A percentile compares a stretch with the other conserved stretches of the same genome.
Evolutionary conservation across 92 coral and sea anemone species (phyloP).

Genomic region (Zoanthus sansibaricus): DNA sequence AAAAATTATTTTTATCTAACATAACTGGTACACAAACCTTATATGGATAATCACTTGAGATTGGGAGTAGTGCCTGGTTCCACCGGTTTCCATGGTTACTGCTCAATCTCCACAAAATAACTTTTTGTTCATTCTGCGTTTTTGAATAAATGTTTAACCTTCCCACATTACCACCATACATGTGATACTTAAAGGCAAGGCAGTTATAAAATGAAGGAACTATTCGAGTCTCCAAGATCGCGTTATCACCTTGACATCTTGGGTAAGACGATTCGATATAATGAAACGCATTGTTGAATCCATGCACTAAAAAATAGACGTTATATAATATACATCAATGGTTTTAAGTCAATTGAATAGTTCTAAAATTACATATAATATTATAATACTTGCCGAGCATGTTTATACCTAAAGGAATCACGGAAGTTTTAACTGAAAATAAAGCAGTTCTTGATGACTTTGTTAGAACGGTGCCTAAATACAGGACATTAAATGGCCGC

Average conservation of each 20-base stretch:
- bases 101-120: slow-evolving; percentile 77
- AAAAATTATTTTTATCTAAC: too few species aligned
- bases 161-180: slow-evolving; percentile 79
- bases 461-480: too few species aligned
- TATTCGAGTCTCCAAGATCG: slow-evolving; percentile 7
- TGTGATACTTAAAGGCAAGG: slow-evolving; percentile 66
- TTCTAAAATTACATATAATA: too few species aligned
- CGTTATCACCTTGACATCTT: slow-evolving; percentile 22
- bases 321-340: too few species aligned
- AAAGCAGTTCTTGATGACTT: too few species aligned
- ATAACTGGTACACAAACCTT: slow-evolving; percentile 48
- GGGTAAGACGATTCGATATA: slow-evolving; percentile 31
- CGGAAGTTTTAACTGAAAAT: too few species aligned
- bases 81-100: slow-evolving; percentile 65
- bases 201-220: slow-evolving; percentile 65
- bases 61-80: slow-evolving; percentile 59
- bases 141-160: slow-evolving; percentile 73
- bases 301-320: neutral
- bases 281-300: neutral
- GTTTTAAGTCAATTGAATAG: too few species aligned
- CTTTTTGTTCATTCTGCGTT: slow-evolving; percentile 19
- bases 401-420: too few species aligned
- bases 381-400: too few species aligned
- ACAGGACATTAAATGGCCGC: too few species aligned
- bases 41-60: slow-evolving; percentile 28